Evolutionary conservation across 2,797 vertebrate genomes (phyloP).

Genomic region (Propithecus perrieri): DNA sequence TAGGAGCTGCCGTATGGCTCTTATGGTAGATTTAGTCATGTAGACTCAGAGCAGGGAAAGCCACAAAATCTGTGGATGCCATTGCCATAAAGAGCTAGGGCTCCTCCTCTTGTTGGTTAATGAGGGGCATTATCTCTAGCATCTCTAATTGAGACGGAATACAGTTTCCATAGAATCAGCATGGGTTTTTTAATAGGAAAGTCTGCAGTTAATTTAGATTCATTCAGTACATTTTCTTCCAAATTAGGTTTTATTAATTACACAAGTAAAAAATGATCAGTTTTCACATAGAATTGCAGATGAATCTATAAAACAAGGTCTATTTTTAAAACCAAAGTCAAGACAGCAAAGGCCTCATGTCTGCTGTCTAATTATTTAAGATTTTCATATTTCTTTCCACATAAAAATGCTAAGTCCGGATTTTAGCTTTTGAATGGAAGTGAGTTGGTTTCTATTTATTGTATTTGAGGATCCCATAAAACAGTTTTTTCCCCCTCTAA

Average conservation of each 20-base stretch:
- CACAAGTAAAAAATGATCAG: background rate
- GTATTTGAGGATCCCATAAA: constrained; percentile 37
- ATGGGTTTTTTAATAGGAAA: background rate
- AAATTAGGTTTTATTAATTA: constrained; percentile 43
- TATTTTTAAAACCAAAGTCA: constrained; percentile 50
- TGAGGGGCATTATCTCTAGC: background rate
- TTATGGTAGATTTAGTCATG: background rate
- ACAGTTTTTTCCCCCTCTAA: background rate
- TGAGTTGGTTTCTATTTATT: background rate
- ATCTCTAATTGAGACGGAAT: background rate
- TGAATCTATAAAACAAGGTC: background rate
- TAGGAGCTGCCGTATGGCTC: background rate
- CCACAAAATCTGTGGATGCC: background rate
- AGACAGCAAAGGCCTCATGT: background rate
- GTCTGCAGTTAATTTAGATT: background rate
- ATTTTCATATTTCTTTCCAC: constrained; percentile 49
- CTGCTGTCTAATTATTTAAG: background rate
- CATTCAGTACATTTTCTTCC: background rate
- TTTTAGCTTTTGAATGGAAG: constrained; percentile 36
- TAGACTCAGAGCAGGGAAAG: background rate
- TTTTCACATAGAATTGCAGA: background rate
- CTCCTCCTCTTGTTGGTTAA: background rate
- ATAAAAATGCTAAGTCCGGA: constrained; percentile 23
- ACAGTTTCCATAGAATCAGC: background rate
- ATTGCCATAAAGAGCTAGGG: background rate